These are phyloP conservation scores for Colossoma macropomum DNA, from an alignment of 2,113 vertebrate species.

Conservation along the genomic window DNA sequence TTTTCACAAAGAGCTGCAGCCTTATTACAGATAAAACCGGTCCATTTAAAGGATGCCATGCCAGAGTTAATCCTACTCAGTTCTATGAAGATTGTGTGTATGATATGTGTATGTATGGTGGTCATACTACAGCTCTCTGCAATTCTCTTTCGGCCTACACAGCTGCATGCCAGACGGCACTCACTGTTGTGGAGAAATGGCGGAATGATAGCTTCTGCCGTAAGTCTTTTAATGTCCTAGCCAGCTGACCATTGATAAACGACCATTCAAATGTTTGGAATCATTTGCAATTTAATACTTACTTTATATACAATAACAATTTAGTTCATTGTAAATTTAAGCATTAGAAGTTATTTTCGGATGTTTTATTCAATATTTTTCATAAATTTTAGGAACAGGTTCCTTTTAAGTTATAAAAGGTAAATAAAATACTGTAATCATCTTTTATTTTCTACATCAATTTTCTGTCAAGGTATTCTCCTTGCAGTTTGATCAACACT, in stretches of 20 bases:
- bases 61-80: conserved; percentile 49
- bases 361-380: too few relatives aligned
- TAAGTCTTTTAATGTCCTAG: conserved; percentile 56
- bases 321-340: too few relatives aligned
- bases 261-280: too few relatives aligned
- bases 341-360: too few relatives aligned
- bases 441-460: too few relatives aligned
- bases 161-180: conserved; percentile 63
- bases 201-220: conserved; percentile 66
- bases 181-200: conserved; percentile 58
- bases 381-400: too few relatives aligned
- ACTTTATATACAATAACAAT: too few relatives aligned
- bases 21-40: conserved; percentile 59
- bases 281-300: too few relatives aligned
- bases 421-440: too few relatives aligned
- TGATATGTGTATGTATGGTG: conserved; percentile 70
- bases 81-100: conserved; percentile 70
- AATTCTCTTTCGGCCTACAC: conserved; percentile 63
- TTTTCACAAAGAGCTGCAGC: conserved; percentile 65
- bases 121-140: conserved; percentile 63
- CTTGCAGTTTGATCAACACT: too few relatives aligned
- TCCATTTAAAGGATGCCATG: conserved; percentile 65
- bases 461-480: too few relatives aligned
- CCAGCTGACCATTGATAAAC: neutral
- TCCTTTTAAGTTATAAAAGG: too few relatives aligned